Percentiles rank a stretch among this genome's conserved stretches.
phyloP scores from a whole-genome alignment of 2,113 vertebrate genomes.

The Gasterosteus nipponicus region DNA sequence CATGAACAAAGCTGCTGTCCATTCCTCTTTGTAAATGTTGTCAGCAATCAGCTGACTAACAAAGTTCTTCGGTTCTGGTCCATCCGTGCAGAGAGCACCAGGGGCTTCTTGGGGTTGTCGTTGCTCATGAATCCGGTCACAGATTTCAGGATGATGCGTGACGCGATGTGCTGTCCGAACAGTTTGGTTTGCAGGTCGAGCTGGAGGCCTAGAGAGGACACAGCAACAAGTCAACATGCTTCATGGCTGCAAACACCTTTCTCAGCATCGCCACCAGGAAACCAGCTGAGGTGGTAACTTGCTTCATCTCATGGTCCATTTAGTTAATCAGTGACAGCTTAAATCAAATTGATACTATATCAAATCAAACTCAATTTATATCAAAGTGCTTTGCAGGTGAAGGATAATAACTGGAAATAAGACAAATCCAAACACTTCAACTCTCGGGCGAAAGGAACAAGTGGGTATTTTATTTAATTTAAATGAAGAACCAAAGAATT shows the following conservation, averaged over 20 bases:
- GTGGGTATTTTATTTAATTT: not conserved
- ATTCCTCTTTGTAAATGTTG: conserved; percentile 85
- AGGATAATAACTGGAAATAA: not conserved
- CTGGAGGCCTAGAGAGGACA: conserved; percentile 80
- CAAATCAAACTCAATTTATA: too few species aligned
- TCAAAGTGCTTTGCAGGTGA: not conserved
- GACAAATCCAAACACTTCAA: not conserved
- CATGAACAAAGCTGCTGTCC: conserved; percentile 88
- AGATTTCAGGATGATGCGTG: conserved; percentile 87
- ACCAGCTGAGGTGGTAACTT: not conserved
- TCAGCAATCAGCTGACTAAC: conserved; percentile 89
- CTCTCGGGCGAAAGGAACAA: not conserved
- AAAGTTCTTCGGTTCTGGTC: conserved; percentile 96
- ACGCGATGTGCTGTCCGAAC: conserved; percentile 93
- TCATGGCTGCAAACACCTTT: not conserved
- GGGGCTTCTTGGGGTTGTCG: conserved; percentile 88
- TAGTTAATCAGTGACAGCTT: too few species aligned
- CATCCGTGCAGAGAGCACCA: conserved; percentile 92
- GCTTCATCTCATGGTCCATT: too few species aligned
- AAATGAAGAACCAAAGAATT: too few species aligned
- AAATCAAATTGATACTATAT: too few species aligned
- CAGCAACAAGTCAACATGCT: not conserved
- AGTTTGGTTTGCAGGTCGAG: conserved; percentile 84
- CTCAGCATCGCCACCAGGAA: not conserved
- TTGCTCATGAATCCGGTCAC: conserved; percentile 89